phyloP scores from a whole-genome alignment of 2,113 vertebrate species.

The Phoenicopterus ruber region DNA sequence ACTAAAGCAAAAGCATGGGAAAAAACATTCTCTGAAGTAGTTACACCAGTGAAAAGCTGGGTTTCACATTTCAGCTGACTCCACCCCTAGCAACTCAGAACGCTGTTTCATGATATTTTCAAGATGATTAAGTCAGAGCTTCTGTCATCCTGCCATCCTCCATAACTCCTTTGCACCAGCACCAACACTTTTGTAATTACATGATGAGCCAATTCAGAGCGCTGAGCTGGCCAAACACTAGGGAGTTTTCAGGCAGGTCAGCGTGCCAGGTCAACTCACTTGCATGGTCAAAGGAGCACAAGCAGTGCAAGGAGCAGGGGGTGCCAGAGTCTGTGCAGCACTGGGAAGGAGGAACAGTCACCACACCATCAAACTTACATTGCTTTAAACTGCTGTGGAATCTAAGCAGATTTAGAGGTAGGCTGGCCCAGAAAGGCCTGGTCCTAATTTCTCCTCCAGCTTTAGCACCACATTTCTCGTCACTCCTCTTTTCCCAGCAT shows the following conservation, averaged over 20 bases:
- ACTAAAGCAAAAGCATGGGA: not conserved
- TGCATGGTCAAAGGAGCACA: not conserved
- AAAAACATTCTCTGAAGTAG: not conserved
- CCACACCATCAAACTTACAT: not conserved
- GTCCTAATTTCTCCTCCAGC: not conserved
- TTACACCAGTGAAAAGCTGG: not conserved
- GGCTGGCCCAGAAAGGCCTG: not conserved
- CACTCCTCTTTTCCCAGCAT: not conserved
- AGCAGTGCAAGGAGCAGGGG: fast-evolving
- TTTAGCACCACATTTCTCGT: not conserved
- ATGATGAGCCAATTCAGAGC: fast-evolving
- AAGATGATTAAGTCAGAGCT: not conserved
- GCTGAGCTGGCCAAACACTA: not conserved
- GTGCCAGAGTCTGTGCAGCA: fast-evolving
- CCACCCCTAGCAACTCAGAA: not conserved
- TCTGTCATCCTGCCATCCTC: not conserved
- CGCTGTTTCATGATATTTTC: not conserved
- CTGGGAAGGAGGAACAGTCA: not conserved
- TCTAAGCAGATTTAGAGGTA: not conserved
- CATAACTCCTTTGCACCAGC: not conserved
- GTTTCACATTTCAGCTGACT: not conserved
- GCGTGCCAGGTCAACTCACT: no score
- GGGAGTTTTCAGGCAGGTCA: not conserved
- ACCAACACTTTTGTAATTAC: not conserved
- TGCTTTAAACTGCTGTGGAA: not conserved